phyloP scores from a whole-genome alignment of 2,113 vertebrate species.

The Acrocephalus kingi region DNA sequence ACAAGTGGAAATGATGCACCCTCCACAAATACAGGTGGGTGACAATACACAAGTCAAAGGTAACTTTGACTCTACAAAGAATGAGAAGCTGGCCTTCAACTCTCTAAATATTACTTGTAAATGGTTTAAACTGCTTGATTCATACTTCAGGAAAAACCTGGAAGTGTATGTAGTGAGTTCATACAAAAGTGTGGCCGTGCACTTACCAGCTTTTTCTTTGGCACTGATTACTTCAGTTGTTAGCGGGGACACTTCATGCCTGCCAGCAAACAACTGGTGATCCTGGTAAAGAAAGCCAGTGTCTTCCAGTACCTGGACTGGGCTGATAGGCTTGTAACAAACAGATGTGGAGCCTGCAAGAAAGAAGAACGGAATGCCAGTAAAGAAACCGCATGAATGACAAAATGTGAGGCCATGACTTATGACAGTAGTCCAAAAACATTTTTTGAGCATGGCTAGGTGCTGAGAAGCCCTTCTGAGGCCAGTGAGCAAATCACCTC shows the following conservation, averaged over 20 bases:
- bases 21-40: background rate
- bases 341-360: conserved; percentile 65
- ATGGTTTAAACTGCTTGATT: background rate
- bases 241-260: conserved; percentile 67
- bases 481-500: background rate
- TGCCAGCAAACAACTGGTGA: conserved; percentile 66
- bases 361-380: background rate
- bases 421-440: background rate
- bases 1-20: background rate
- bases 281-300: conserved; percentile 68
- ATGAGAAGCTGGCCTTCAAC: background rate
- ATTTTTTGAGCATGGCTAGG: background rate
- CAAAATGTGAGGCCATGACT: background rate
- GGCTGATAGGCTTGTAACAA: conserved; percentile 69
- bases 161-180: background rate
- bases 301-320: conserved; percentile 69
- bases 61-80: background rate
- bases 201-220: conserved; percentile 76
- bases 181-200: background rate
- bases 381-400: background rate
- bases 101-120: background rate
- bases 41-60: background rate
- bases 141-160: background rate
- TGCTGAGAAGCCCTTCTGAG: background rate
- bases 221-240: conserved; percentile 51